Conservation (phyloP, 2,797 vertebrate species). For the Muscicapa comitata region DNA sequence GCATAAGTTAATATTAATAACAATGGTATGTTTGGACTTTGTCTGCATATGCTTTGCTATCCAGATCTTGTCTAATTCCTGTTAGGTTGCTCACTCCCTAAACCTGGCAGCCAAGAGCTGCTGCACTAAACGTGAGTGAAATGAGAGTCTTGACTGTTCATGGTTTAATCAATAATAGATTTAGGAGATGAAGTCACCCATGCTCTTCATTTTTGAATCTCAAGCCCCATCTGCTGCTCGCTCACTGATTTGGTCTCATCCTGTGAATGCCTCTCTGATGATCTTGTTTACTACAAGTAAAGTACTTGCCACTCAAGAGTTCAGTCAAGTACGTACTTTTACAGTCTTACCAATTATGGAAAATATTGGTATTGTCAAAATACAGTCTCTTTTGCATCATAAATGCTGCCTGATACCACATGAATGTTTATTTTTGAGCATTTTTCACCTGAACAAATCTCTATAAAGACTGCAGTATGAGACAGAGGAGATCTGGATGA, state of each 20-base stretch:
- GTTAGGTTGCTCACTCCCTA: constrained; percentile 31
- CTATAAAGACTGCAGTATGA: neutral
- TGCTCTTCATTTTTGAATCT: constrained; percentile 69
- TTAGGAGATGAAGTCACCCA: constrained; percentile 41
- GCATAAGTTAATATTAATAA: constrained; percentile 43
- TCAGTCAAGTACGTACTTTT: constrained; percentile 56
- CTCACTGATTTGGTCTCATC: constrained; percentile 60
- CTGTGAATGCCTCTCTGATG: constrained; percentile 46
- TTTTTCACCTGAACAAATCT: neutral
- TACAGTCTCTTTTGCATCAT: constrained; percentile 10
- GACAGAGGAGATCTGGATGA: neutral
- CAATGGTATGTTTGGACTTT: neutral
- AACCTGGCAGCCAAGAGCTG: constrained; percentile 55
- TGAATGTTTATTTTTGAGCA: neutral
- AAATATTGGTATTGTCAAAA: constrained; percentile 36
- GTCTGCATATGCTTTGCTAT: constrained; percentile 30
- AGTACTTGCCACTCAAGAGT: constrained; percentile 46
- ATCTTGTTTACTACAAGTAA: constrained; percentile 52
- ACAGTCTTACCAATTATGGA: constrained; percentile 12
- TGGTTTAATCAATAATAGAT: constrained; percentile 74
- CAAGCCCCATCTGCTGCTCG: constrained; percentile 76
- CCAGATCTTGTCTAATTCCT: constrained; percentile 48
- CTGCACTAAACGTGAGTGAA: constrained; percentile 64
- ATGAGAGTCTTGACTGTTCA: constrained; percentile 50
- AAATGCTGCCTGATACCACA: neutral